Evolutionary conservation across 2,888 invertebrate species (phyloP).

Genomic region (Vesta saturnalis): DNA sequence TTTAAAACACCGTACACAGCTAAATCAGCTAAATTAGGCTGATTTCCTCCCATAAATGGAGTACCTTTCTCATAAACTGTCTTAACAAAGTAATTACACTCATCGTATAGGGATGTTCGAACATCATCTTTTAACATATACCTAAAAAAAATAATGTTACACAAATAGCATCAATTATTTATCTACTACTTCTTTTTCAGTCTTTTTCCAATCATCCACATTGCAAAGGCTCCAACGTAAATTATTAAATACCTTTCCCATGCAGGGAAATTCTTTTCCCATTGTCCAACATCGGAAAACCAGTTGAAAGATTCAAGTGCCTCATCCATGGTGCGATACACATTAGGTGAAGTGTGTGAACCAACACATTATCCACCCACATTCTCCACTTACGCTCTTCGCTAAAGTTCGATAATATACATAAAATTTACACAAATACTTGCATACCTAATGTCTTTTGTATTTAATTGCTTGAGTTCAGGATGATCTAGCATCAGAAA

Average conservation of each 20-base stretch:
- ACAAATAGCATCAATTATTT: too few relatives aligned
- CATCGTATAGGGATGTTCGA: slow-evolving; percentile 88
- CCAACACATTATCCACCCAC: slow-evolving; percentile 92
- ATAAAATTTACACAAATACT: neutral
- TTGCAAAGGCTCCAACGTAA: slow-evolving; percentile 91
- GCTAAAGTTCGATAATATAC: too few relatives aligned
- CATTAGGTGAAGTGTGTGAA: slow-evolving; percentile 97
- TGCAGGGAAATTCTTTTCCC: slow-evolving; percentile 87
- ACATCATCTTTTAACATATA: slow-evolving; percentile 90
- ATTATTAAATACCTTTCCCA: slow-evolving; percentile 90
- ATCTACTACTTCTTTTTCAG: slow-evolving; percentile 79
- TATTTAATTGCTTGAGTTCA: slow-evolving; percentile 64
- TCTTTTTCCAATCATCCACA: slow-evolving; percentile 92
- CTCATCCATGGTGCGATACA: slow-evolving; percentile 87
- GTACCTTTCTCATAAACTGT: slow-evolving; percentile 75
- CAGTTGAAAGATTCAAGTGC: slow-evolving; percentile 92
- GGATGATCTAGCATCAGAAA: slow-evolving; percentile 82
- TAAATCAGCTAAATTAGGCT: slow-evolving; percentile 92
- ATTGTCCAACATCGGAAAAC: slow-evolving; percentile 93
- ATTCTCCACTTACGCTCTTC: slow-evolving; percentile 94
- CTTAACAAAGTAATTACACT: slow-evolving; percentile 81
- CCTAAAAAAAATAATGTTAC: too few relatives aligned
- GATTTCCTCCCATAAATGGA: slow-evolving; percentile 85
- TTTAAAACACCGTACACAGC: slow-evolving; percentile 90
- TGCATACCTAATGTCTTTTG: slow-evolving; percentile 68